Evolutionary conservation across 2,113 vertebrate genomes (phyloP).

Genomic region (Leptodactylus fuscus): DNA sequence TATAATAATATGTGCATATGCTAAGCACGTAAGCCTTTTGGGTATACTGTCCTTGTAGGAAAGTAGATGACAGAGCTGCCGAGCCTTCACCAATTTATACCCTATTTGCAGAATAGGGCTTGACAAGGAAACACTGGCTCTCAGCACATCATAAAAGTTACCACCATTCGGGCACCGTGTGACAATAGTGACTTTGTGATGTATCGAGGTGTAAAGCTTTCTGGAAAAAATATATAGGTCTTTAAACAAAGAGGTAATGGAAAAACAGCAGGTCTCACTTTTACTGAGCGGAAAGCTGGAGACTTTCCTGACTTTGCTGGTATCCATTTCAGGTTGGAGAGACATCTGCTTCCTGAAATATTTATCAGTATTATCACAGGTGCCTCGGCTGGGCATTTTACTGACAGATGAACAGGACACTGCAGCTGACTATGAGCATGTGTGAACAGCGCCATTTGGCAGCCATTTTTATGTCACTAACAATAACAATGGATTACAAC

Average conservation of each 20-base stretch:
- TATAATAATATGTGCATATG: constrained; percentile 23
- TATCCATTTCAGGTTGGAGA: constrained; percentile 40
- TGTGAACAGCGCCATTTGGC: neutral
- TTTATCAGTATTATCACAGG: constrained; percentile 43
- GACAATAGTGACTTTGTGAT: constrained; percentile 8
- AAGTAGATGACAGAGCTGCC: neutral
- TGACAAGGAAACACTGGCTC: constrained; percentile 19
- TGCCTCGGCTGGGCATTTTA: neutral
- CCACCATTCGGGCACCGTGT: neutral
- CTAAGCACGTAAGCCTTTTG: constrained; percentile 13
- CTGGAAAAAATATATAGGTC: constrained; percentile 24
- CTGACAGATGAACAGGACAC: constrained; percentile 11
- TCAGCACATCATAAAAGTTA: constrained; percentile 17
- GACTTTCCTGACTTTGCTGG: constrained; percentile 18
- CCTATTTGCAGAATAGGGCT: neutral
- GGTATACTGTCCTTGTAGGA: constrained; percentile 27
- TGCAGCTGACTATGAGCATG: constrained; percentile 10
- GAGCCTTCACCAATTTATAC: constrained; percentile 6
- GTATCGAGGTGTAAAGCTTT: neutral
- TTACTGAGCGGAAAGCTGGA: constrained; percentile 33
- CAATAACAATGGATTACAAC: neutral
- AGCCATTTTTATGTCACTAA: constrained; percentile 18
- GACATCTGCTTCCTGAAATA: constrained; percentile 46
- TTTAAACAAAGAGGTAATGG: constrained; percentile 17
- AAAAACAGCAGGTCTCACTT: constrained; percentile 31